Base-by-base conservation (phyloP, 2,797 vertebrate genomes). In the Sebastiscus tertius region DNA sequence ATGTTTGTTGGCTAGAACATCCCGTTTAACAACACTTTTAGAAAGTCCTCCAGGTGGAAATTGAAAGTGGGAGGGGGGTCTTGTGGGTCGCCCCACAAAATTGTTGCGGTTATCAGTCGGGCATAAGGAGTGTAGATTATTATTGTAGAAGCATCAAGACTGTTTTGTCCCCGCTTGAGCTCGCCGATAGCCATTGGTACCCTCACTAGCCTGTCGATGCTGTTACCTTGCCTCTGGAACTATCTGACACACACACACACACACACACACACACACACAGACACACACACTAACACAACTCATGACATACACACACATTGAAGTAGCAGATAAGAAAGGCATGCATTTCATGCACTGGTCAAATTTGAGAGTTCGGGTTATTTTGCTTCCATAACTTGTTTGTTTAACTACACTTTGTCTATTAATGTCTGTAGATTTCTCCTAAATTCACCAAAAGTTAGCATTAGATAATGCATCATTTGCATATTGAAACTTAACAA, bases 91-190 rank as follows among this genome's bases (percentile, higher is more conserved):
- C 27, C 13, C 14, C 33, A 31, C 62, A 84, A 71, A 73, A 80
- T 61, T 73, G 59, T 76, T 65, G 54, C 14, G 10, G 52, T 81
- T 83, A 81, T 86, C 67, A 70, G 71, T 59, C 29, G 33, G 58
- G 29, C 54, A 81, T 77, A 81, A 60, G 75, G 33, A 80, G 56
- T 70, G 42, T 54, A 26, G 76, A 68, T 81, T 80, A 42, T 82
- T 84, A 80, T 82, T 83, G 75, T 86, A n/a, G 62, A 72, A 42
- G 68, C 75, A 82, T 83, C 84, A 79, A 79, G 75, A 76, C 59
- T 46, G 63, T 68, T 84, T 89, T 85, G 80, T 85, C 54, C 76
- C 71, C 72, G 78, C 49, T 72, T 78, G 56, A 75, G 72, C 67
- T 12, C 10, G 39, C 31, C 0, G 87, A 88, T 87, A 80, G 72